A percentile compares a stretch with the other conserved stretches of the same genome.
phyloP scores from a whole-genome alignment of 1,140 invertebrate species.

The Diorhabda elongata region DNA sequence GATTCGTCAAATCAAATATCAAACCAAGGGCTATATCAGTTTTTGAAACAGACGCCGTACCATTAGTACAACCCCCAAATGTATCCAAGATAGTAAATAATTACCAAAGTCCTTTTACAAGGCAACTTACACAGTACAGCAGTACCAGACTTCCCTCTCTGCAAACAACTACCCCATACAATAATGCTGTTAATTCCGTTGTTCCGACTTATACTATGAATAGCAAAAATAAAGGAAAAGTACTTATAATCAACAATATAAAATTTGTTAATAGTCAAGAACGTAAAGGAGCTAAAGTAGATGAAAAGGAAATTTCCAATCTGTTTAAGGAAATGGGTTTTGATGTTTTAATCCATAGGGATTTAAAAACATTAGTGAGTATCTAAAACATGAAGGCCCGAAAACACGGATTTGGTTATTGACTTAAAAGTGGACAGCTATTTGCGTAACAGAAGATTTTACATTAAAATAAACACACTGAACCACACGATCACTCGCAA shows the following conservation, averaged over 20 bases:
- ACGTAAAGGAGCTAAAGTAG: conserved; percentile 51
- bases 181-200: background rate
- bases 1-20: too few species aligned
- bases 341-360: conserved; percentile 40
- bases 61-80: background rate
- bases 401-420: too few species aligned
- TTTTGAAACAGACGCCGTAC: conserved; percentile 1
- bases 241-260: conserved; percentile 58
- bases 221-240: conserved; percentile 45
- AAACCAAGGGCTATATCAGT: background rate
- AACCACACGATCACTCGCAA: too few species aligned
- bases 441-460: too few species aligned
- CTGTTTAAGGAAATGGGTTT: conserved; percentile 56
- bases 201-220: conserved; percentile 13
- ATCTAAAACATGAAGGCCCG: background rate
- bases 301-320: conserved; percentile 50
- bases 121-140: background rate
- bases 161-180: background rate
- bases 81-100: background rate
- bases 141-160: background rate
- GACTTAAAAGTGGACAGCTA: too few species aligned
- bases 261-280: conserved; percentile 41
- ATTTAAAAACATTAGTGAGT: conserved; percentile 24
- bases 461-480: too few species aligned
- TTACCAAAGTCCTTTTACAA: conserved; percentile 3